These are phyloP conservation scores for Cryptocephalus primarius DNA, from an alignment of 2,888 invertebrate genomes.

Conservation along the genomic window DNA sequence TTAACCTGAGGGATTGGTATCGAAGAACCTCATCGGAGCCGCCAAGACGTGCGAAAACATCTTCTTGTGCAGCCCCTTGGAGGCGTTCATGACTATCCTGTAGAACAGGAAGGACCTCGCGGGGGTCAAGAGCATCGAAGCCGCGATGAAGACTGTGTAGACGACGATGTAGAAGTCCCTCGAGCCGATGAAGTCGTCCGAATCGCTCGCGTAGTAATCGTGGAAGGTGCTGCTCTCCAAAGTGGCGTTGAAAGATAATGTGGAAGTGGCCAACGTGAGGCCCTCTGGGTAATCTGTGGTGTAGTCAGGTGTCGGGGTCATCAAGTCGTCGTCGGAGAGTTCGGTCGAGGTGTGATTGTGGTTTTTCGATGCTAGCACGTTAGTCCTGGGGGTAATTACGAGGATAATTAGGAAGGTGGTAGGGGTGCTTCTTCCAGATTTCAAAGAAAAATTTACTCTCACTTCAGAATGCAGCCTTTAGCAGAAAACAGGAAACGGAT, in stretches of 20 bases:
- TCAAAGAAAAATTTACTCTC: too few relatives aligned
- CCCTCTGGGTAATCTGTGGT: neutral
- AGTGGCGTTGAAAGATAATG: neutral
- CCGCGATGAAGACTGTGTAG: slow-evolving; percentile 47
- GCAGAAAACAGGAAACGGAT: too few relatives aligned
- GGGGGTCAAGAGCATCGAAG: slow-evolving; percentile 49
- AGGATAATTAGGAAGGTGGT: too few relatives aligned
- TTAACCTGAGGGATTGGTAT: slow-evolving; percentile 67
- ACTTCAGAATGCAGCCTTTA: too few relatives aligned
- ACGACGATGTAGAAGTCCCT: slow-evolving; percentile 38
- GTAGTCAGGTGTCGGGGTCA: neutral
- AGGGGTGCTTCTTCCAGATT: too few relatives aligned
- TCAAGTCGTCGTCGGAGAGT: slow-evolving; percentile 2
- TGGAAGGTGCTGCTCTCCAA: slow-evolving; percentile 1
- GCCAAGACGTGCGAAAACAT: slow-evolving; percentile 69
- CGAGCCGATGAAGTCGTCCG: neutral
- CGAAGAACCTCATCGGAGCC: slow-evolving; percentile 73
- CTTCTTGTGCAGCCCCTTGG: slow-evolving; percentile 59
- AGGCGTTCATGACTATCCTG: slow-evolving; percentile 63
- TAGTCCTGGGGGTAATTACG: too few relatives aligned
- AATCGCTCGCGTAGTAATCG: neutral
- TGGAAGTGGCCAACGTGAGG: too few relatives aligned
- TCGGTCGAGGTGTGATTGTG: slow-evolving; percentile 7
- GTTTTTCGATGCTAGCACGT: slow-evolving; percentile 3
- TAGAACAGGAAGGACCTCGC: slow-evolving; percentile 59